A percentile compares a stretch with the other conserved stretches of the same genome.
phyloP scores from a whole-genome alignment of 2,113 vertebrate genomes.

The Elachura formosa region DNA sequence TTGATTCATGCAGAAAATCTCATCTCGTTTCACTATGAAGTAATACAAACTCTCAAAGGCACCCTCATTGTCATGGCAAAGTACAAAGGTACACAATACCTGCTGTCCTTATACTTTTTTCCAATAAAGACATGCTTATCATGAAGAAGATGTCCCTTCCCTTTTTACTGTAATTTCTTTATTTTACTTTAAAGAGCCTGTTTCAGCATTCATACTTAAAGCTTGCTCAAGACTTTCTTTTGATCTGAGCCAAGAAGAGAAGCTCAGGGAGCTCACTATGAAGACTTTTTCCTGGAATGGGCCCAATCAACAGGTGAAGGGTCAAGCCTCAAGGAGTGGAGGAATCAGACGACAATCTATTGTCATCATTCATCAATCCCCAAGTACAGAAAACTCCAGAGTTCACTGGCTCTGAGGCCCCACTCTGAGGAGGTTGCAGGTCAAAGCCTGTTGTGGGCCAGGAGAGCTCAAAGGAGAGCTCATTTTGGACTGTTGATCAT shows the following conservation, averaged over 20 bases:
- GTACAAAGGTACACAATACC: background rate
- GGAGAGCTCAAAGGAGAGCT: background rate
- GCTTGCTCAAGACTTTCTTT: background rate
- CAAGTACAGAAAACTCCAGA: background rate
- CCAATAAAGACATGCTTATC: background rate
- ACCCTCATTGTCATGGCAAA: background rate
- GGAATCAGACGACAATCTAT: no score
- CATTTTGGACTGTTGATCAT: background rate
- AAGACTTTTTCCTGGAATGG: background rate
- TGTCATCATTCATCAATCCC: fast-evolving
- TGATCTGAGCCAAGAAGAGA: background rate
- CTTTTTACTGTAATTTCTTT: background rate
- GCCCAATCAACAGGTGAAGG: background rate
- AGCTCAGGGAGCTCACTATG: background rate
- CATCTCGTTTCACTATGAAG: background rate
- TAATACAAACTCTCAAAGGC: background rate
- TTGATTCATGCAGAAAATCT: background rate
- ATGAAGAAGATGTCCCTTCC: background rate
- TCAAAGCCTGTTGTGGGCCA: background rate
- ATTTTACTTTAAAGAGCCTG: background rate
- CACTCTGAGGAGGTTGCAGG: background rate
- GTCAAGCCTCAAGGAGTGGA: background rate
- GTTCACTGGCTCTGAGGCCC: background rate
- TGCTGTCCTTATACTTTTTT: background rate
- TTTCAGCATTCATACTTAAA: background rate